These are phyloP conservation scores for Xenopus borealis DNA, from an alignment of 2,113 vertebrate species.

Conservation along the genomic window DNA sequence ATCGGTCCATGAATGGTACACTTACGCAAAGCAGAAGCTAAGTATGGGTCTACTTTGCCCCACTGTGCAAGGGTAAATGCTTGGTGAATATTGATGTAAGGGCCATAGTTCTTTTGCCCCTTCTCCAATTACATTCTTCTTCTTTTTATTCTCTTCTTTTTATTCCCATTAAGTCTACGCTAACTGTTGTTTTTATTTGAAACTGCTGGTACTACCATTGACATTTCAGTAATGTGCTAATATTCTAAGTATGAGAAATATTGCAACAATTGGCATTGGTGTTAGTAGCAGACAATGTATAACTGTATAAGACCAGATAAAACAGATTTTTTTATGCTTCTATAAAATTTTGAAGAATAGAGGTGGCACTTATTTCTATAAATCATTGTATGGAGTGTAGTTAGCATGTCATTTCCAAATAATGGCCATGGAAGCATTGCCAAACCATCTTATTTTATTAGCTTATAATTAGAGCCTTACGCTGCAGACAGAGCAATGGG, in stretches of 20 bases:
- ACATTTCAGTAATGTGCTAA: background rate
- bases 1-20: no score
- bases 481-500: constrained; percentile 22
- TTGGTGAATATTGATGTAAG: no score
- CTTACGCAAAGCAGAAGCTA: no score
- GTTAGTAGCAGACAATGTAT: constrained; percentile 22
- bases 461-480: constrained; percentile 34
- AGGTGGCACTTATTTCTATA: constrained; percentile 31
- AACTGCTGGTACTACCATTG: background rate
- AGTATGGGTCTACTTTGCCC: no score
- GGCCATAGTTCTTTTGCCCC: no score
- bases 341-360: constrained; percentile 29
- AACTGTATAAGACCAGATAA: background rate
- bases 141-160: no score
- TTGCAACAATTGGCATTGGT: background rate
- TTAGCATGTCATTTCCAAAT: constrained; percentile 29
- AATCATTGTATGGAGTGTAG: constrained; percentile 20
- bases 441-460: constrained; percentile 38
- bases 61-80: no score
- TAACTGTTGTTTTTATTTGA: no score
- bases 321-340: constrained; percentile 9
- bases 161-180: no score
- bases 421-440: constrained; percentile 23
- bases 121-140: no score
- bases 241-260: background rate